Percentiles rank a stretch among this genome's conserved stretches.
These are phyloP conservation scores for Turritopsis dohrnii DNA, from an alignment of 30 jellyfish, hydroid and myxozoan species.

Conservation along the genomic window DNA sequence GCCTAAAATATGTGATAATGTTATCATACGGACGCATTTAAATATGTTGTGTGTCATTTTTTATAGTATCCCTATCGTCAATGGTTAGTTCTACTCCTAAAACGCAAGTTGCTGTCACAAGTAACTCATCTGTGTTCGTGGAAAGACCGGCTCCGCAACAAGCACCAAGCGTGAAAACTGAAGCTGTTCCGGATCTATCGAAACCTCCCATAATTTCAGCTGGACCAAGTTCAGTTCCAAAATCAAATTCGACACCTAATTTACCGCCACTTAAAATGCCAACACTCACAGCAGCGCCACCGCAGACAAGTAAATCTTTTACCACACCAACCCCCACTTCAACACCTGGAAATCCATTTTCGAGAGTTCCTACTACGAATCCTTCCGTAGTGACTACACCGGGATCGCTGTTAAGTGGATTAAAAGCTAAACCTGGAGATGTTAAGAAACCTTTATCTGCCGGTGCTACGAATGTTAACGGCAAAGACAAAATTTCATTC, in stretches of 20 bases:
- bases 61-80: conserved; percentile 4
- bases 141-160: conserved; percentile 39
- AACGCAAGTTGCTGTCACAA: conserved; percentile 29
- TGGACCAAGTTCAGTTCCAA: not conserved
- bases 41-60: too few species aligned
- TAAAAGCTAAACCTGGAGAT: conserved; percentile 13
- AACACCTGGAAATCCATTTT: conserved; percentile 1
- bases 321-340: conserved; percentile 33
- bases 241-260: conserved; percentile 20
- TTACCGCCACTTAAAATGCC: conserved; percentile 26
- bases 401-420: not conserved
- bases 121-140: conserved; percentile 24
- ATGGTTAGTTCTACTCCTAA: not conserved
- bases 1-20: not conserved
- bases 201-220: conserved; percentile 19
- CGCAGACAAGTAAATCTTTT: conserved; percentile 13
- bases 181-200: not conserved
- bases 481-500: conserved; percentile 69
- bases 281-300: conserved; percentile 29
- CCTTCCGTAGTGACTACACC: conserved; percentile 17
- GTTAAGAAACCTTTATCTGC: conserved; percentile 15
- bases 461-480: not conserved
- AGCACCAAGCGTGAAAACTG: conserved; percentile 9
- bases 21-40: too few species aligned
- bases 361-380: not conserved